phyloP scores from a whole-genome alignment of 2,113 vertebrate genomes.

The Chitala chitala region DNA sequence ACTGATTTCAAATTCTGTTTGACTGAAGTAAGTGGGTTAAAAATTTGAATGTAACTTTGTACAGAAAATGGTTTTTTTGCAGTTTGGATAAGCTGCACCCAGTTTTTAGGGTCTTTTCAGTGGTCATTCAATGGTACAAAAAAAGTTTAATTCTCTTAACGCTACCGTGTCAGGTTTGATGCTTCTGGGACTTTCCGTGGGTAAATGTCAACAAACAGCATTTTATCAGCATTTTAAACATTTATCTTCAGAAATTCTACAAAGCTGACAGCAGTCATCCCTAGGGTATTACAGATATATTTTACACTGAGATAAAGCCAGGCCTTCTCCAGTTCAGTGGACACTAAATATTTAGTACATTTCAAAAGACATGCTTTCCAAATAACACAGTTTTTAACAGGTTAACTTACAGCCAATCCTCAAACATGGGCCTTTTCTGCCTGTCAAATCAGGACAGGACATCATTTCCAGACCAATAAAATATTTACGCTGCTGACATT shows the following conservation, averaged over 20 bases:
- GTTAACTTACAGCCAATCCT: background rate
- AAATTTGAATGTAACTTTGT: no score
- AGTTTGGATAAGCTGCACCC: conserved; percentile 22
- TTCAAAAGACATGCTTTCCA: conserved; percentile 2
- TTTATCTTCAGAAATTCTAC: conserved; percentile 41
- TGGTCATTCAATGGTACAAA: conserved; percentile 18
- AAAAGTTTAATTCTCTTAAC: conserved; percentile 29
- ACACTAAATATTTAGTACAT: background rate
- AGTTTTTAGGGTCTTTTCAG: conserved; percentile 8
- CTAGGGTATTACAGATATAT: conserved; percentile 33
- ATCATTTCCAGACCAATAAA: background rate
- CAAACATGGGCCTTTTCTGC: conserved; percentile 8
- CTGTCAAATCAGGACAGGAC: background rate
- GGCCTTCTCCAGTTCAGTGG: conserved; percentile 32
- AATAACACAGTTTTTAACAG: background rate
- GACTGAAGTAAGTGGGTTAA: background rate
- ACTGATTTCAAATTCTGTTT: background rate
- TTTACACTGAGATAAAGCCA: conserved; percentile 48
- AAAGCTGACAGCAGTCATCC: conserved; percentile 22
- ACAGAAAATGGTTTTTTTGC: background rate
- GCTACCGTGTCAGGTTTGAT: conserved; percentile 44
- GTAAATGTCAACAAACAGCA: conserved; percentile 56
- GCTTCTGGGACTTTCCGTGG: conserved; percentile 47
- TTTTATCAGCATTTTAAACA: conserved; percentile 53
- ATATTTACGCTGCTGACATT: background rate